Evolutionary conservation across 2,888 invertebrate species (phyloP), one percentile per base, ranked within the genome.

Genomic region (Cryptosula pallasiana): DNA sequence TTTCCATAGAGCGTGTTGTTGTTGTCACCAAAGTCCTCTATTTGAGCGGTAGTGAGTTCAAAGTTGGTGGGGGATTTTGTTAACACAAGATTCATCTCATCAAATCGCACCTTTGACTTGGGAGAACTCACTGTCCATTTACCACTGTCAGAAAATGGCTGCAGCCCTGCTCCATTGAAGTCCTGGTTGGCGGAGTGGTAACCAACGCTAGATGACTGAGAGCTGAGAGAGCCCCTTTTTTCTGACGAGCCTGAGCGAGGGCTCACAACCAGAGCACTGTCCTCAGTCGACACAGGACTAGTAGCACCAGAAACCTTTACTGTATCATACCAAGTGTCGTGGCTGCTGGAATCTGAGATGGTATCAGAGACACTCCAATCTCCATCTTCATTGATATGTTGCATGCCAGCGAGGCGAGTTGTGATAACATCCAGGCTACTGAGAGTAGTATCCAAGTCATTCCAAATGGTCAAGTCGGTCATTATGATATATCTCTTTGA

Each of bases 351-450:
- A 32, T 63, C 63, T 32, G 63, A 63, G 20, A 63, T 63, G 2
- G 63, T 63, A 34, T 63, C 63, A 63, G 63, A 63, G 34, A 63
- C 32, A n/a, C 63, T 63, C 63, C 63, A 63, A n/a, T 63, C 63
- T 32, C 63, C 32, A 20, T 63, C 63, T 5, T 63, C 63, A 63
- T 27, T 63, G 25, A 63, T 63, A 32, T 63, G 27, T 27, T 63
- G 63, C 63, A 63, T 63, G 13, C 63, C 63, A 29, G 63, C 63
- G 2, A 63, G 63, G 13, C 63, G 63, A 9, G 32, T 29, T 5
- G 63, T 63, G 27, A 63, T 63, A n/a, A 63, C 63, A 63, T 63
- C 63, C 9, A 63, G 32, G n/a, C 63, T 63, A n/a, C n/a, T 63
- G 3, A 63, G 63, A 29, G 63, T 63, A 2, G 63, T 25, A 27